These are phyloP conservation scores for Bradypodion ventrale DNA, from an alignment of 2,797 vertebrate species.

Conservation along the genomic window DNA sequence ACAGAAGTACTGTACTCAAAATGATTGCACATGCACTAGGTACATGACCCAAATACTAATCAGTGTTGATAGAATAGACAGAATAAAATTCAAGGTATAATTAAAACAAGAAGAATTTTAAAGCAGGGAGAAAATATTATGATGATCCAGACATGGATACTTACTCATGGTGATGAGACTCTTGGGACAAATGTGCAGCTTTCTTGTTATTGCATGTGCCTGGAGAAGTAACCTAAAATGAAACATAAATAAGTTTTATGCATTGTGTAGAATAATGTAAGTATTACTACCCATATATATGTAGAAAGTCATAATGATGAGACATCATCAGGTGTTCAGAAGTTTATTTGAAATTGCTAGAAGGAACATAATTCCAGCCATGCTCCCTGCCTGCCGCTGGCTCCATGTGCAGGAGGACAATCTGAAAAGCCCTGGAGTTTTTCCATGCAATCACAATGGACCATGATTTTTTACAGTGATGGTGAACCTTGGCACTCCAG, in stretches of 20 bases:
- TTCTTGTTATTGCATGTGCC: constrained; percentile 82
- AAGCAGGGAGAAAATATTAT: constrained; percentile 46
- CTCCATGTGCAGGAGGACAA: no score
- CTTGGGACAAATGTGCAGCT: constrained; percentile 84
- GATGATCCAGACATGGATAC: constrained; percentile 73
- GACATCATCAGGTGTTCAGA: no score
- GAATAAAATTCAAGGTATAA: constrained; percentile 10
- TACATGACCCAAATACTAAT: constrained; percentile 3
- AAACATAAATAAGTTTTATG: constrained; percentile 21
- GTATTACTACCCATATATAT: background rate
- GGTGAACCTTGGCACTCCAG: no score
- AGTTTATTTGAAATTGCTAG: no score
- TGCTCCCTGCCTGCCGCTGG: no score
- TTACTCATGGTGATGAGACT: constrained; percentile 88
- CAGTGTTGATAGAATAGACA: background rate
- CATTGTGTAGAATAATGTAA: constrained; percentile 7
- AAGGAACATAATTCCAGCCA: background rate
- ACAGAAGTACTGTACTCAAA: background rate
- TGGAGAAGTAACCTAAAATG: constrained; percentile 78
- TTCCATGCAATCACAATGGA: no score
- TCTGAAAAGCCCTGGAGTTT: no score
- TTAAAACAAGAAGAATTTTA: constrained; percentile 6
- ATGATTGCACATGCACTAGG: background rate
- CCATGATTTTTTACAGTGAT: no score
- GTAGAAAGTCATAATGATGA: no score